Evolutionary conservation across 2,888 invertebrate species (phyloP), one percentile per base, ranked within the genome.

Genomic region (Loripinus fragilis): DNA sequence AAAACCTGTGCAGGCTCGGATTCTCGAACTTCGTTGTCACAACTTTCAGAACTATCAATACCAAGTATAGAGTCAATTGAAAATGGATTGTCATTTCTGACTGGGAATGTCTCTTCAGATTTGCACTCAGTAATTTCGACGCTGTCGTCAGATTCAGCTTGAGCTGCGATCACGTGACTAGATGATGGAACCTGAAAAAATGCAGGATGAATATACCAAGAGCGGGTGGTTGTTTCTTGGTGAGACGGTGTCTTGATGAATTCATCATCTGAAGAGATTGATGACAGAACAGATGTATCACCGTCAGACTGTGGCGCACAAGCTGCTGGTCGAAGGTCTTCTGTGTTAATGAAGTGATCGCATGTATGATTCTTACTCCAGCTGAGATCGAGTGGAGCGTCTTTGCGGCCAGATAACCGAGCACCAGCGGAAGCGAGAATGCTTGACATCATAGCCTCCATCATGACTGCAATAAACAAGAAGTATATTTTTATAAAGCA

Each of bases 381-480:
- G 23, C 66, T 50, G 2, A 77, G 76, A 42, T 80, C 76, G 33
- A 81, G 45, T 3, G 74, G 77, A 35, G 64, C 52, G 48, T 42
- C 68, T 33, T 30, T 20, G 10, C 45, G 20, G 20, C 48, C 50
- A 10, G 55, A 70, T n/a, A 60, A 20, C 25, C 45, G 48, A 25
- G 65, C 41, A 41, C 67, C n/a, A 45, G 80, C 80, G 45, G 41
- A 76, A 69, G 64, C 38, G 38, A 76, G 45, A 23, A 80, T 64
- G 42, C 73, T 75, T 30, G 76, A 76, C 80, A 80, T 80, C 70
- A 80, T 60, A 0, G 76, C 73, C 33, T 80, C 80, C 80, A 80
- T 79, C 38, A 12, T 73, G 28, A 28, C 79, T 76, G 71, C 42
- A 79, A 79, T n/a, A n/a, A n/a, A n/a, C n/a, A n/a, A n/a, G n/a